Conservation (phyloP, 1,140 invertebrate genomes). For the Apocrypta bakeri region DNA sequence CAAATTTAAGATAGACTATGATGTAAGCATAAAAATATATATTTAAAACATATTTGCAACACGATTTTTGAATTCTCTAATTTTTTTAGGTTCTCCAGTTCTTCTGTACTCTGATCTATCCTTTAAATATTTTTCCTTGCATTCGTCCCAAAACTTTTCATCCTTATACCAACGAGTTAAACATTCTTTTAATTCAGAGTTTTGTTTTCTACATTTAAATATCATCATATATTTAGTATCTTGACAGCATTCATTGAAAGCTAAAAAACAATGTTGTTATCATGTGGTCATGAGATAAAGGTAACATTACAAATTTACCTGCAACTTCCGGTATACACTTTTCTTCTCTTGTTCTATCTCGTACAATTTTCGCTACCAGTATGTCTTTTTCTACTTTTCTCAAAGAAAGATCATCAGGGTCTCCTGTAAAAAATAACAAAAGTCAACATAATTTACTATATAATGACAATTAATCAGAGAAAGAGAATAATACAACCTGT, state of each 20-base stretch:
- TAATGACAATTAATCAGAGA: conserved; percentile 1
- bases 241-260: conserved; percentile 86
- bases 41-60: conserved; percentile 23
- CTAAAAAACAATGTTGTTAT: conserved; percentile 65
- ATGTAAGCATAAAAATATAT: conserved; percentile 1
- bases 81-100: conserved; percentile 82
- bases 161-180: conserved; percentile 84
- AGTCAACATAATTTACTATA: conserved; percentile 24
- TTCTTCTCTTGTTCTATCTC: conserved; percentile 84
- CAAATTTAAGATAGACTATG: conserved; percentile 2
- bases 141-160: conserved; percentile 82
- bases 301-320: conserved; percentile 67
- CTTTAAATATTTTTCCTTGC: conserved; percentile 86
- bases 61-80: conserved; percentile 33
- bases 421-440: conserved; percentile 78
- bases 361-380: conserved; percentile 88
- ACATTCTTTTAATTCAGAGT: conserved; percentile 81
- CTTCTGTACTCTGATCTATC: conserved; percentile 87
- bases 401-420: conserved; percentile 87
- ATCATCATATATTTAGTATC: conserved; percentile 81
- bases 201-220: conserved; percentile 83
- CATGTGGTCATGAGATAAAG: conserved; percentile 18
- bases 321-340: conserved; percentile 84
- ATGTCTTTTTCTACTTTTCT: conserved; percentile 90
- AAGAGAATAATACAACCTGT: neutral